Conservation (phyloP, 2,113 vertebrate genomes). For the Petaurus breviceps region DNA sequence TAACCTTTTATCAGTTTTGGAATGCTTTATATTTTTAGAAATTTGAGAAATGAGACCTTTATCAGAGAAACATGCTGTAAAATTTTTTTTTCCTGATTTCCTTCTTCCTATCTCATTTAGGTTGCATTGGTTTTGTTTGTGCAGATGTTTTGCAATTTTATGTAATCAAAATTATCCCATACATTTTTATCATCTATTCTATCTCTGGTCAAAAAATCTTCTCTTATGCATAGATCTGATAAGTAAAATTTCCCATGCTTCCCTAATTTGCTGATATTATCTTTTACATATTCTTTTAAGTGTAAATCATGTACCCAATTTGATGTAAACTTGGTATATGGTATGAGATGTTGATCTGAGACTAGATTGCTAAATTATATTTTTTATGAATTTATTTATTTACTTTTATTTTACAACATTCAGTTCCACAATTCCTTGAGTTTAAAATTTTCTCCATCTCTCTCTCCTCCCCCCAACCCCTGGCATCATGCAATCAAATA, state of each 20-base stretch:
- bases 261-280: too few relatives aligned
- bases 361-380: background rate
- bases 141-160: background rate
- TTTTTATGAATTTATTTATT: too few relatives aligned
- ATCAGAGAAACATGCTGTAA: background rate
- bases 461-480: too few relatives aligned
- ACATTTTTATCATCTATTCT: background rate
- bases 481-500: too few relatives aligned
- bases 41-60: background rate
- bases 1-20: background rate
- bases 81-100: background rate
- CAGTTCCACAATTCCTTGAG: too few relatives aligned
- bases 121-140: background rate
- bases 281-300: background rate
- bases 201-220: background rate
- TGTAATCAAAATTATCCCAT: background rate
- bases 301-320: background rate
- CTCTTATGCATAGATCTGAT: background rate
- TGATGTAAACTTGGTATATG: background rate
- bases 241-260: background rate
- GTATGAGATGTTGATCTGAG: background rate
- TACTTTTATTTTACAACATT: too few relatives aligned
- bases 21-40: background rate
- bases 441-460: too few relatives aligned
- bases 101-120: background rate